These are phyloP conservation scores for Eupsilia transversa DNA, from an alignment of 2,888 invertebrate species.

Conservation along the genomic window DNA sequence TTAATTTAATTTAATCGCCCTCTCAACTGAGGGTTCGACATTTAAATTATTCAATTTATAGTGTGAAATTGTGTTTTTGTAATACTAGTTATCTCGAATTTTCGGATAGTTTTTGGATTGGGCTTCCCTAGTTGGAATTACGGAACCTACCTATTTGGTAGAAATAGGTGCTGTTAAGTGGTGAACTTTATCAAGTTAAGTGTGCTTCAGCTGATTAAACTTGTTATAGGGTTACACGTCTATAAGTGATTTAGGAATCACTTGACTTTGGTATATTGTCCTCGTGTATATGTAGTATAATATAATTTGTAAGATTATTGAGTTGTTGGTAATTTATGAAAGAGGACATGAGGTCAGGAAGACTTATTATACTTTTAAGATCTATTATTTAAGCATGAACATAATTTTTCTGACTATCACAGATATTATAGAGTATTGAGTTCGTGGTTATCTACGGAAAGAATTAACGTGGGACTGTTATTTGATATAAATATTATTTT, in stretches of 20 bases:
- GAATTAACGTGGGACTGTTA: background rate
- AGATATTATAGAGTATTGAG: background rate
- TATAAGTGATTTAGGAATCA: constrained; percentile 28
- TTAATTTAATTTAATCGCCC: constrained; percentile 32
- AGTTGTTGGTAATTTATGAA: background rate
- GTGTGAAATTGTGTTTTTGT: background rate
- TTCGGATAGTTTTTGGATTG: background rate
- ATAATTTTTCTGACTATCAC: background rate
- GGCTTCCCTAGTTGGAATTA: background rate
- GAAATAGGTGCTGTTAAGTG: constrained; percentile 23
- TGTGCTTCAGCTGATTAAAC: constrained; percentile 45
- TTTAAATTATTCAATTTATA: constrained; percentile 11
- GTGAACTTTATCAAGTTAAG: constrained; percentile 45
- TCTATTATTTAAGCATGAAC: background rate
- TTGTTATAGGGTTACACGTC: constrained; percentile 36
- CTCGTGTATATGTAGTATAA: constrained; percentile 18
- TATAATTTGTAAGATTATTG: constrained; percentile 11
- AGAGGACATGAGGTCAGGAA: too few species aligned
- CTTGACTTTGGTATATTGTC: constrained; percentile 26
- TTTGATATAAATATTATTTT: constrained; percentile 7
- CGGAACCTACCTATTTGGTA: constrained; percentile 8
- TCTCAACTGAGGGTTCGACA: background rate
- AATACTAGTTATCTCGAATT: background rate
- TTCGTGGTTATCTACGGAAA: background rate
- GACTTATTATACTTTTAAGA: too few species aligned